These are phyloP conservation scores for Rapana venosa DNA, from an alignment of 2,888 invertebrate species.

Conservation along the genomic window DNA sequence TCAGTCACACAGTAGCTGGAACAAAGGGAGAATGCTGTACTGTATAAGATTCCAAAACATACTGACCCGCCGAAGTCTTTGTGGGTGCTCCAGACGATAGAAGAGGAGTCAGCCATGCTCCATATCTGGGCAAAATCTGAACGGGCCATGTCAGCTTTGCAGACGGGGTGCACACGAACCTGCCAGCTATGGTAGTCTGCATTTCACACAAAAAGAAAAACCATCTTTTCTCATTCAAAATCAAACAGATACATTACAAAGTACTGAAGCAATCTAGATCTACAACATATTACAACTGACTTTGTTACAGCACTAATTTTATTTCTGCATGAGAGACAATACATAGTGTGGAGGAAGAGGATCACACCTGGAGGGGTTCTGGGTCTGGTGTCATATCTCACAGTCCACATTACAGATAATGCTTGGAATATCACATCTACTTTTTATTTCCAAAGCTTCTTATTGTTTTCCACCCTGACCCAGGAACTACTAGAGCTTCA, in stretches of 20 bases:
- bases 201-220: background rate
- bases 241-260: background rate
- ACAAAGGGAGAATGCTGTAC: no score
- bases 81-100: conserved; percentile 24
- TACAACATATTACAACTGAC: background rate
- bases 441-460: no score
- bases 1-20: no score
- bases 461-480: no score
- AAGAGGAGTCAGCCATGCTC: conserved; percentile 36
- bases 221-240: background rate
- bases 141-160: background rate
- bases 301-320: background rate
- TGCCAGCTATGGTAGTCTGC: conserved; percentile 37
- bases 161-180: conserved; percentile 35
- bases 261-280: background rate
- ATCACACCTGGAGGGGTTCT: background rate
- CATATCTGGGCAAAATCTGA: conserved; percentile 38
- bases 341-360: background rate
- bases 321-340: background rate
- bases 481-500: no score
- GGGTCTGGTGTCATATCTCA: background rate
- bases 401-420: no score
- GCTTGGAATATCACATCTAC: no score
- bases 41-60: background rate
- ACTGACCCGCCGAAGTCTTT: conserved; percentile 33